A percentile compares a stretch with the other conserved stretches of the same genome.
Conservation (phyloP, 2,797 vertebrate species). For the Eremophila alpestris region DNA sequence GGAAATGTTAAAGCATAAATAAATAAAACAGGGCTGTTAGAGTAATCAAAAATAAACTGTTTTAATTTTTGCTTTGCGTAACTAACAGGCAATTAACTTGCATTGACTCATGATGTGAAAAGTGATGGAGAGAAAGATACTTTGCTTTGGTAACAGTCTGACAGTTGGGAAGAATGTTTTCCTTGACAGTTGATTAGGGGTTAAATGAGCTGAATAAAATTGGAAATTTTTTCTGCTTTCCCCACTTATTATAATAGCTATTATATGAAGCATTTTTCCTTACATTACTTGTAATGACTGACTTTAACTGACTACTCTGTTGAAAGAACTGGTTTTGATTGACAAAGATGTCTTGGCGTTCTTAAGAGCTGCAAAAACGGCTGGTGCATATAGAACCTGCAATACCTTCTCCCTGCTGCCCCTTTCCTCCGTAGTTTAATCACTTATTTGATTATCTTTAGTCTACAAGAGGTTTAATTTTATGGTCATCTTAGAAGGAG, state of each 20-base stretch:
- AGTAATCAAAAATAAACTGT: conserved; percentile 54
- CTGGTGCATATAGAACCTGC: background rate
- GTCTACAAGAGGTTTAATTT: background rate
- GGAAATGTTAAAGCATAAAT: conserved; percentile 41
- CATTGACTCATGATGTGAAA: conserved; percentile 49
- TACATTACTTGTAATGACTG: conserved; percentile 42
- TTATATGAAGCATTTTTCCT: conserved; percentile 56
- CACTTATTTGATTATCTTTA: background rate
- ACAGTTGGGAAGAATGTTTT: conserved; percentile 70
- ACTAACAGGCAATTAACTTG: conserved; percentile 66
- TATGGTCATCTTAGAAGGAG: background rate
- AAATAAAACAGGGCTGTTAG: conserved; percentile 54
- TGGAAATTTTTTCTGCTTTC: conserved; percentile 68
- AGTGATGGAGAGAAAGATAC: conserved; percentile 23
- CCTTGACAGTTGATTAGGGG: conserved; percentile 74
- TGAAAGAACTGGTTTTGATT: conserved; percentile 56
- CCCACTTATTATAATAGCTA: conserved; percentile 60
- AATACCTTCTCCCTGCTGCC: background rate
- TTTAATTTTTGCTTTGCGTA: conserved; percentile 48
- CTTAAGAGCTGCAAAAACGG: background rate
- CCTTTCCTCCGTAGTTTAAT: background rate
- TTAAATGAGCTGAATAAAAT: conserved; percentile 78
- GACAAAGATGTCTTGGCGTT: conserved; percentile 7
- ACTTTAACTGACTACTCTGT: conserved; percentile 56
- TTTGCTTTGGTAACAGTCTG: conserved; percentile 59